phyloP scores from a whole-genome alignment of 2,113 vertebrate species.

The Chroicocephalus ridibundus region DNA sequence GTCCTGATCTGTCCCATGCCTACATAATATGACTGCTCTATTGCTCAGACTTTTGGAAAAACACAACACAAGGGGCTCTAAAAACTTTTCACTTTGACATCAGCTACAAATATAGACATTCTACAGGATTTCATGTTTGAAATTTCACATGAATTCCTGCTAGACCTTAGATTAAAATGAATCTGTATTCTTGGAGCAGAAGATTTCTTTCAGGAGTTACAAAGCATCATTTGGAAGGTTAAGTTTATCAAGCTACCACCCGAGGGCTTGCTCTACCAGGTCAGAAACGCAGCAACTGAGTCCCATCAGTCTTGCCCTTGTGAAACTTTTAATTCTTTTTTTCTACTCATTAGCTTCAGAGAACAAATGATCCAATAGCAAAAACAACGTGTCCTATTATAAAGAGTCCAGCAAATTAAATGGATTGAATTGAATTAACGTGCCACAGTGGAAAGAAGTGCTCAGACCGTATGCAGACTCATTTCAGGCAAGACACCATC shows the following conservation, averaged over 20 bases:
- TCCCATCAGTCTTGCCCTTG: neutral
- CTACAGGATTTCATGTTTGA: neutral
- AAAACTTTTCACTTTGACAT: neutral
- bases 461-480: neutral
- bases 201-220: neutral
- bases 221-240: neutral
- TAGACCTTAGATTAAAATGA: neutral
- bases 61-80: neutral
- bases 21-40: neutral
- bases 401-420: neutral
- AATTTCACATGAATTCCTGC: neutral
- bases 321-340: neutral
- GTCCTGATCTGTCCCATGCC: neutral
- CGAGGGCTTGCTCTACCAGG: neutral
- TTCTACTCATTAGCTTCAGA: neutral
- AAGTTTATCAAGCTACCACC: neutral
- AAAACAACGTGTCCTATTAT: neutral
- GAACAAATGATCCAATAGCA: neutral
- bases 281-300: neutral
- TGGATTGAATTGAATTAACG: neutral
- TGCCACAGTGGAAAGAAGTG: neutral
- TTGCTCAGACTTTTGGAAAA: neutral
- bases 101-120: neutral
- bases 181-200: neutral
- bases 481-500: neutral